These are phyloP conservation scores for Schlechtendalia chinensis DNA, from an alignment of 1,140 invertebrate species.

Conservation along the genomic window DNA sequence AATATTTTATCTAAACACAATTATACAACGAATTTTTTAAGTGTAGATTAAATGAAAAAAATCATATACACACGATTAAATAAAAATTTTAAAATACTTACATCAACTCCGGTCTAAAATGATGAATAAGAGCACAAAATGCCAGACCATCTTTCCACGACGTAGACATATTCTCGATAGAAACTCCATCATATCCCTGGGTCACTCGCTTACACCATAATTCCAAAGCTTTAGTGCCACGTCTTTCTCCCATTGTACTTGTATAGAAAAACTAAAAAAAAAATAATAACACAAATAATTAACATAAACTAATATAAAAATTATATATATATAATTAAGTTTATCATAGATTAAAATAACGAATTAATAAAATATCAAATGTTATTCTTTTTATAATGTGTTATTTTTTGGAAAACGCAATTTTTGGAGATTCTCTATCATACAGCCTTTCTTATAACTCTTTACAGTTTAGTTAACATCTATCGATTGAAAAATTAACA, in stretches of 20 bases:
- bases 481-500: too few relatives aligned
- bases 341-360: too few relatives aligned
- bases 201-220: slow-evolving; percentile 84
- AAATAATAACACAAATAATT: slow-evolving; percentile 19
- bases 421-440: too few relatives aligned
- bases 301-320: background rate
- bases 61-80: background rate
- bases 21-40: too few relatives aligned
- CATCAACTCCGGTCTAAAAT: slow-evolving; percentile 93
- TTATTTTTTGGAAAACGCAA: too few relatives aligned
- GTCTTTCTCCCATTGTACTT: slow-evolving; percentile 70
- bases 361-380: too few relatives aligned
- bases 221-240: slow-evolving; percentile 82
- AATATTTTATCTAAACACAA: too few relatives aligned
- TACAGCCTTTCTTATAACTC: too few relatives aligned
- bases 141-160: slow-evolving; percentile 91
- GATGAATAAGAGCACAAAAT: slow-evolving; percentile 95
- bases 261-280: slow-evolving; percentile 11
- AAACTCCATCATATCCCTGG: slow-evolving; percentile 83
- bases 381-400: too few relatives aligned
- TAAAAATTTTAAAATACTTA: slow-evolving; percentile 63
- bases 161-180: slow-evolving; percentile 87
- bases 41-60: too few relatives aligned
- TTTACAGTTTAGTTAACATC: too few relatives aligned
- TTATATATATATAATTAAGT: background rate